phyloP scores from a whole-genome alignment of 2,113 vertebrate species.

The Empidonax traillii region DNA sequence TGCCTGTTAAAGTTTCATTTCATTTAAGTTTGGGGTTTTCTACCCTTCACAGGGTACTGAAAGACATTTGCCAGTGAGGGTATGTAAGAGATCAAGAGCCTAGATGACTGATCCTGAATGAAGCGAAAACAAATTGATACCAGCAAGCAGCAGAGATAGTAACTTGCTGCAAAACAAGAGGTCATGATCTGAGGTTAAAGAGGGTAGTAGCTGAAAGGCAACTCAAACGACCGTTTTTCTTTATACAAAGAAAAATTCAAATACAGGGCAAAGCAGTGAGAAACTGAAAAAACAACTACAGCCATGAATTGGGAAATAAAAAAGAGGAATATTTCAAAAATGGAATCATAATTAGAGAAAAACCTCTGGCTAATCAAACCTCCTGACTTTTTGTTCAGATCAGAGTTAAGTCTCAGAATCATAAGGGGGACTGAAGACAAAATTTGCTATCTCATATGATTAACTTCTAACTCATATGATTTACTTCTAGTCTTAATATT shows the following conservation, averaged over 20 bases:
- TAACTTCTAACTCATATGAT: background rate
- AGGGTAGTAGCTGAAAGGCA: background rate
- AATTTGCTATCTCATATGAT: background rate
- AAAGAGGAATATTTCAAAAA: background rate
- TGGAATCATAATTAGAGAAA: background rate
- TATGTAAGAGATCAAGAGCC: background rate
- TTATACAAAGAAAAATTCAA: background rate
- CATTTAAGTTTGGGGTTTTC: background rate
- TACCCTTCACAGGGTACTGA: background rate
- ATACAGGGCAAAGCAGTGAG: background rate
- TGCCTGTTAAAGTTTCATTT: background rate
- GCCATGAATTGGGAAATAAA: background rate
- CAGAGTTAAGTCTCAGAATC: background rate
- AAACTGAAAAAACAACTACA: background rate
- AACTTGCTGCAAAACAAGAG: constrained; percentile 20
- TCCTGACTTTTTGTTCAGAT: background rate
- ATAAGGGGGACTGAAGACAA: background rate
- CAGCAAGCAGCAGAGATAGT: constrained; percentile 8
- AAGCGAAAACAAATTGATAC: constrained; percentile 8
- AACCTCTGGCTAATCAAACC: background rate
- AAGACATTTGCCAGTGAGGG: background rate
- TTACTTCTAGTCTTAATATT: background rate
- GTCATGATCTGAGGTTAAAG: constrained; percentile 26
- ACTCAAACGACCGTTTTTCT: background rate
- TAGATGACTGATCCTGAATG: background rate